Evolutionary conservation across 2,888 invertebrate genomes (phyloP).

Genomic region (Biston betularia): DNA sequence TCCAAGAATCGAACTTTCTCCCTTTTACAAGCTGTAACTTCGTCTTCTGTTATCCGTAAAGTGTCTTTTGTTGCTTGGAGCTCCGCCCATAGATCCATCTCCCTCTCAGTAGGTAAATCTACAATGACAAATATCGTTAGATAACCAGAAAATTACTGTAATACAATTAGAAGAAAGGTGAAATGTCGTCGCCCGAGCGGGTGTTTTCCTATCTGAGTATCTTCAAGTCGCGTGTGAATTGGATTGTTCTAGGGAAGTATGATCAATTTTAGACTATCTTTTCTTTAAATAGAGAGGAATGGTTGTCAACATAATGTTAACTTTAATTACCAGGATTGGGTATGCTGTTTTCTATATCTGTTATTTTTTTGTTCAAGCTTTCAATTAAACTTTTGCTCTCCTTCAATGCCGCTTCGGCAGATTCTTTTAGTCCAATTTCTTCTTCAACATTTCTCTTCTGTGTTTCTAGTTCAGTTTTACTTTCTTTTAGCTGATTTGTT

Average conservation of each 20-base stretch:
- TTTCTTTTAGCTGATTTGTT: slow-evolving; percentile 65
- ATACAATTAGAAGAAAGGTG: not conserved
- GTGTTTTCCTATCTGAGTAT: too few relatives aligned
- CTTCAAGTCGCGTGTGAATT: too few relatives aligned
- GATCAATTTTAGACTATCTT: too few relatives aligned
- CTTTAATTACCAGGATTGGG: slow-evolving; percentile 67
- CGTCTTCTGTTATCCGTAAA: slow-evolving; percentile 74
- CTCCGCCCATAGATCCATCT: slow-evolving; percentile 79
- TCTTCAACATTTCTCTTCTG: slow-evolving; percentile 54
- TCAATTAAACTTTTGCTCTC: slow-evolving; percentile 62
- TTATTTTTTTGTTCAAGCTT: slow-evolving; percentile 65
- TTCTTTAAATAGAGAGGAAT: too few relatives aligned
- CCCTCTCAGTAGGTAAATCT: slow-evolving; percentile 77
- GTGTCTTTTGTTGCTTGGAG: slow-evolving; percentile 78
- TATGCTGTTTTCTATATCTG: slow-evolving; percentile 67
- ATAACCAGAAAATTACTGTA: too few relatives aligned
- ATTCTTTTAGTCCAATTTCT: slow-evolving; percentile 61
- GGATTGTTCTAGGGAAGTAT: too few relatives aligned
- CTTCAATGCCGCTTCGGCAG: slow-evolving; percentile 55
- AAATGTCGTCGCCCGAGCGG: not conserved
- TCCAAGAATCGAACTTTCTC: slow-evolving; percentile 80
- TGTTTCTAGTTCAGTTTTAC: slow-evolving; percentile 60
- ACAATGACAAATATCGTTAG: not conserved
- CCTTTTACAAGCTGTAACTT: slow-evolving; percentile 69
- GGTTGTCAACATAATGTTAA: not conserved